phyloP scores from a whole-genome alignment of 1,140 invertebrate species.

The Helicorthomorpha holstii region DNA sequence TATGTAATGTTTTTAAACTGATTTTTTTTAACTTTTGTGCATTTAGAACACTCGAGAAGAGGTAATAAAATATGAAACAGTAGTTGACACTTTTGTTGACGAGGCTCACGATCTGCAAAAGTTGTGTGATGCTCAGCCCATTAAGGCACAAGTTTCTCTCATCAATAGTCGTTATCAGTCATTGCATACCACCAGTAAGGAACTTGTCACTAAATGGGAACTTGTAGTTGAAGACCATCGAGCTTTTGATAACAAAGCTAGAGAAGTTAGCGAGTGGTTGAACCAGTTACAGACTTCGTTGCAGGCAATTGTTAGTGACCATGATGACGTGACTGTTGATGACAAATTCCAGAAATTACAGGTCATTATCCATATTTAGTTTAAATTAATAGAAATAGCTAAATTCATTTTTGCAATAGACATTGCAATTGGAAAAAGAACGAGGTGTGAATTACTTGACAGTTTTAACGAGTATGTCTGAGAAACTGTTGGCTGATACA shows the following conservation, averaged over 20 bases:
- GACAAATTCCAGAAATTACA: constrained; percentile 21
- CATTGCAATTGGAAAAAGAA: constrained; percentile 57
- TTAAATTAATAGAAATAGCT: not conserved
- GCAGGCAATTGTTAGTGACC: constrained; percentile 22
- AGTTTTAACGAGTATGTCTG: constrained; percentile 51
- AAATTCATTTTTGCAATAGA: constrained; percentile 19
- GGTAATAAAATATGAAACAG: constrained; percentile 51
- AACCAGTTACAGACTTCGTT: constrained; percentile 55
- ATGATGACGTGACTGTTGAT: constrained; percentile 18
- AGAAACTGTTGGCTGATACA: constrained; percentile 77
- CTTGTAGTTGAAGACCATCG: constrained; percentile 68
- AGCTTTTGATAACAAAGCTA: constrained; percentile 55
- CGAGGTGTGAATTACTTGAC: constrained; percentile 59
- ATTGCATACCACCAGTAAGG: constrained; percentile 62
- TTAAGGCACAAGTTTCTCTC: constrained; percentile 75
- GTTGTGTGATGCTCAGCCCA: constrained; percentile 61
- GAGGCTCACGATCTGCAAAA: constrained; percentile 71
- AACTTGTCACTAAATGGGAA: constrained; percentile 71
- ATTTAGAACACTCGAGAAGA: constrained; percentile 32
- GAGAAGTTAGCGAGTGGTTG: constrained; percentile 58
- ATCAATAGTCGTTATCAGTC: constrained; percentile 73
- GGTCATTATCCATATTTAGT: constrained; percentile 11
- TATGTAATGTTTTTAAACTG: not conserved
- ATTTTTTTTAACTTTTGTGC: not conserved
- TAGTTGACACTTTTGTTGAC: constrained; percentile 74